Evolutionary conservation across 2,113 vertebrate genomes (phyloP).

Genomic region (Plecturocebus donacophilus): DNA sequence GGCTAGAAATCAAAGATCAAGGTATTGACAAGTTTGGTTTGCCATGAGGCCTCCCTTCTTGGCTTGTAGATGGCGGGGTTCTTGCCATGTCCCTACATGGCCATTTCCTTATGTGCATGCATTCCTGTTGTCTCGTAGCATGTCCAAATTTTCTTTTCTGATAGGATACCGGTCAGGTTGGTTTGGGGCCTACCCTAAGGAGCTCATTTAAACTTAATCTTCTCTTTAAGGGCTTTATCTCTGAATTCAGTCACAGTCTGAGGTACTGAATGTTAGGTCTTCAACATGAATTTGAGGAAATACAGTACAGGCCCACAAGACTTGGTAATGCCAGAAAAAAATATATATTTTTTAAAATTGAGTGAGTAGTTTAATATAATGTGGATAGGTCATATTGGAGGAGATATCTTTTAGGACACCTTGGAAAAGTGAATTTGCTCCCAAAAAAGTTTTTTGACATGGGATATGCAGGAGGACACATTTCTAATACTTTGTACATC

Average conservation of each 20-base stretch:
- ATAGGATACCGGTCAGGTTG: neutral
- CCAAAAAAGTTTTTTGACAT: neutral
- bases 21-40: neutral
- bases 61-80: neutral
- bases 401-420: neutral
- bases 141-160: neutral
- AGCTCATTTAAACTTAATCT: neutral
- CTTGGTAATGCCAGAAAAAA: neutral
- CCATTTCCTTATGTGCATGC: neutral
- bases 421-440: conserved; percentile 18
- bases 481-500: neutral
- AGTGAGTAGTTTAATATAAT: neutral
- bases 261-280: neutral
- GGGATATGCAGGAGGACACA: neutral
- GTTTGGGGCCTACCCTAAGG: no score
- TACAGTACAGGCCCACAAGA: neutral
- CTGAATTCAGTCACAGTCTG: neutral
- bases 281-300: neutral
- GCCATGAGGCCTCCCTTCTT: neutral
- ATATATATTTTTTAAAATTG: neutral
- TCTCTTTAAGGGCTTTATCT: neutral
- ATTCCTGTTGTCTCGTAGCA: neutral
- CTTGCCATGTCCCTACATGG: neutral
- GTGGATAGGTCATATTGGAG: conserved; percentile 1
- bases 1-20: neutral